Base-by-base conservation (phyloP, 2,113 vertebrate genomes). In the Bubalus kerabau region DNA sequence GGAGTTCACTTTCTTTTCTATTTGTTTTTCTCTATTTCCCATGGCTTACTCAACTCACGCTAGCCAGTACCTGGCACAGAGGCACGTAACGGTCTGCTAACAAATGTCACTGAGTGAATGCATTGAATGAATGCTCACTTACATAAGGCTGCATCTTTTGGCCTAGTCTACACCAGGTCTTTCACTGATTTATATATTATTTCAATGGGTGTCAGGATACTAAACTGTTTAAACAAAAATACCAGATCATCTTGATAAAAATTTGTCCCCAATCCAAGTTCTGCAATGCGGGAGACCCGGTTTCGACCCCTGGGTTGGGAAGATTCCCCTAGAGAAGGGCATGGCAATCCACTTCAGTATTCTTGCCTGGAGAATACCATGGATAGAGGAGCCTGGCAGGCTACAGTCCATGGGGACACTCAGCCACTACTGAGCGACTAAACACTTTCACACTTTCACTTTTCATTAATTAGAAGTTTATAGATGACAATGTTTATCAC, bases 141-240 rank as follows among this genome's bases (percentile, higher is more conserved):
- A 32, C 11, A 54, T 89, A 80, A 94, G 82, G 43, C 60, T 67
- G 32, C 6, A 40, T 80, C 52, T 83, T 60, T 92, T 36, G 89
- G 52, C 13, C 60, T 52, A 28, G 43, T 60, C 62, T 80, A 32
- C 10, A 54, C 30, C 32, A 6, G 28, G 24, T 78, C 74, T 94
- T 93, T 87, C 62, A 90, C 60, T 80, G 30, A n/a, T 52, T 90
- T 97, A 56, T 87, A 57, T 93, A n/a, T 67, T 88, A 32, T 93
- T 91, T 78, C 30, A 93, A 4, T 60, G 56, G 21, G 32, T 89
- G 0, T 89, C 36, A 90, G 17, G 57, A 59, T 91, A 67, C 48
- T 60, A 89, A 15, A n/a, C 48, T 43, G 50, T 91, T 91, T 81
- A 85, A 91, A 93, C 84, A 93, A 76, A 94, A 56, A 84, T n/a